phyloP scores from a whole-genome alignment of 2,113 vertebrate species.

The Leucosticte australis region DNA sequence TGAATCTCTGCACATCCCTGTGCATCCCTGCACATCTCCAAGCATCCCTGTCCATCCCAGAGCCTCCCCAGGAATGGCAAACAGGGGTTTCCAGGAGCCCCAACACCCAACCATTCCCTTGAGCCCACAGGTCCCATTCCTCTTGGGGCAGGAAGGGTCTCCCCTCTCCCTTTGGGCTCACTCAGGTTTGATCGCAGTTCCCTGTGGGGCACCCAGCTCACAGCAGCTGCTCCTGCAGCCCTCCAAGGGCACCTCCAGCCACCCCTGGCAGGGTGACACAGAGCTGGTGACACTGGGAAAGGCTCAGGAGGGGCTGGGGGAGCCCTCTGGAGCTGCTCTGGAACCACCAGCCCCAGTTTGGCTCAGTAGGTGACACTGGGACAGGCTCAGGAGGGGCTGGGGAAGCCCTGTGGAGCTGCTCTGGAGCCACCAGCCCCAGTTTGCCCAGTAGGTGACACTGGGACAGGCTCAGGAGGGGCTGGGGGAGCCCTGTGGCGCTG shows the following conservation, averaged over 20 bases:
- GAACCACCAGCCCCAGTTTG: not conserved
- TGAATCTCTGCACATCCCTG: fast-evolving
- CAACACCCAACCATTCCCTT: too few species aligned
- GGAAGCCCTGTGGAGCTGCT: too few species aligned
- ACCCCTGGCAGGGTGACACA: not conserved
- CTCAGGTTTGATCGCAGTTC: not conserved
- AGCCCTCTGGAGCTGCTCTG: not conserved
- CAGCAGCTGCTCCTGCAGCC: too few species aligned
- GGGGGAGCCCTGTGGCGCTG: not conserved
- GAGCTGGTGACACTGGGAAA: not conserved
- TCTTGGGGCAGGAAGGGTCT: not conserved
- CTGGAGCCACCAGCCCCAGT: not conserved
- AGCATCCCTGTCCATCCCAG: too few species aligned
- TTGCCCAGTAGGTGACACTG: not conserved
- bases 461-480: not conserved
- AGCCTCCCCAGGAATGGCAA: not conserved
- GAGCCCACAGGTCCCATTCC: not conserved
- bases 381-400: not conserved
- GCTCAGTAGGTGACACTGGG: not conserved
- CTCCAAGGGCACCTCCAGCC: not conserved
- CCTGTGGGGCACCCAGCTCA: not conserved
- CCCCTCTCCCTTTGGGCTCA: not conserved
- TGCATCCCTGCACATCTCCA: too few species aligned
- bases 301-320: not conserved
- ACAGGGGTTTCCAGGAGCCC: not conserved